Base-by-base conservation (phyloP, 2,888 invertebrate species). In the Acanthosepion pharaonis region DNA sequence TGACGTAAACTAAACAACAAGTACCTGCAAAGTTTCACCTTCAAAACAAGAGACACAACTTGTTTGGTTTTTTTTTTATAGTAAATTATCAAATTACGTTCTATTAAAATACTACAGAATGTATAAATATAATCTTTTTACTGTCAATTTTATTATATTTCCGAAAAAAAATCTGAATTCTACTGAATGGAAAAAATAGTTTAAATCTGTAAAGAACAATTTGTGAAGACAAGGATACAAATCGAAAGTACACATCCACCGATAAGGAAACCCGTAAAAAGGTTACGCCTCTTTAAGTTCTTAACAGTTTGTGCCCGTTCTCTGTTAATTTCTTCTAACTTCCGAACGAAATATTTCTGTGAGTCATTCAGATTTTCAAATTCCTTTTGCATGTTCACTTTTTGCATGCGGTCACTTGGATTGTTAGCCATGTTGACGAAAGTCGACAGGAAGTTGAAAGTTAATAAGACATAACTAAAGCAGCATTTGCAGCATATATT, bases 271-370 rank as follows among this genome's bases (percentile, higher is more conserved):
- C 98, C 99, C 91, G 98, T 98, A 28, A 98, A 97, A 91, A 98
- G 97, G 97, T 99, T 99, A 95, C 98, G 98, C 96, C 98, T 98
- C 94, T 98, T 98, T 49, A 98, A 97, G 94, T 97, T 97, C 96
- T 98, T 98, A 91, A 99, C 97, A 96, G 98, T 98, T 94, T 98
- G 97, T 5, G 98, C 99, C 96, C 99, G 98, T 96, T 98, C 98
- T 5, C 98, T 96, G 97, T 99, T 99, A 95, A 98, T 98, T 95
- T 98, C 97, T 97, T 99, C 98, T 64, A 99, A 98, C 94, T 98
- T 97, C 97, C 98, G 98, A 98, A 99, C 98, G 97, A 98, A 99
- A 97, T 98, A 98, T 94, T 98, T 97, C 96, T 99, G 98, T 0
- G 98, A 98, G 94, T 97, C 96, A 53, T 96, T 96, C 48, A 97